phyloP scores from a whole-genome alignment of 2,797 vertebrate species.

The Cephalopachus bancanus region DNA sequence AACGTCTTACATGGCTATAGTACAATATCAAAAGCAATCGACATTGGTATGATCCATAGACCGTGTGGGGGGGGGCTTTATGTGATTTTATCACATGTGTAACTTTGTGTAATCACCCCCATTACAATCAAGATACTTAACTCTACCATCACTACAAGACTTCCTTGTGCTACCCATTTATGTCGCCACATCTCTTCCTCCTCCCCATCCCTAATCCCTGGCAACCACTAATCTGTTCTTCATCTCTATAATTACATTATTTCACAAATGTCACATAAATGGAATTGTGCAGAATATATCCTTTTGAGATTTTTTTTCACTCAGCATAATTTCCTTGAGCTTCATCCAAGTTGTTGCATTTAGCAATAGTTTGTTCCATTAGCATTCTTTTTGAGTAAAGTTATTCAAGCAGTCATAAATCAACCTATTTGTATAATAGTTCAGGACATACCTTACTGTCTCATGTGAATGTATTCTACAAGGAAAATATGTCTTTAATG shows the following conservation, averaged over 20 bases:
- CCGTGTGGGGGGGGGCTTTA: neutral
- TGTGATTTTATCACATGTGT: neutral
- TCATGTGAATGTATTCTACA: conserved; percentile 28
- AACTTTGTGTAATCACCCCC: neutral
- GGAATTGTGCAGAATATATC: neutral
- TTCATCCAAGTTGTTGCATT: conserved; percentile 44
- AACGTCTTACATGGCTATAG: neutral
- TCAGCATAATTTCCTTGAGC: conserved; percentile 23
- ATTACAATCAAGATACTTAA: neutral
- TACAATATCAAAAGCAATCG: conserved; percentile 16
- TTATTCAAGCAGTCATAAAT: neutral
- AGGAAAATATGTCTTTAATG: conserved; percentile 28
- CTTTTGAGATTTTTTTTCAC: conserved; percentile 51
- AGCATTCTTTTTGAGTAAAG: conserved; percentile 25
- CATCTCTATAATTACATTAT: neutral
- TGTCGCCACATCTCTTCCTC: neutral
- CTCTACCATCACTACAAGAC: neutral
- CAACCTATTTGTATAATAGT: conserved; percentile 40
- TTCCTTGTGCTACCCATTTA: neutral
- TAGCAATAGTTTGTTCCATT: conserved; percentile 54
- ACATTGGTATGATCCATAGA: neutral
- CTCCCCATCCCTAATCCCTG: neutral
- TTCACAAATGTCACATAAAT: conserved; percentile 48
- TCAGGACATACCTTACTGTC: neutral
- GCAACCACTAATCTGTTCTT: neutral